Evolutionary conservation across 2,888 invertebrate species (phyloP), one percentile per base, ranked within the genome.

Genomic region (Pharmacophagus antenor): DNA sequence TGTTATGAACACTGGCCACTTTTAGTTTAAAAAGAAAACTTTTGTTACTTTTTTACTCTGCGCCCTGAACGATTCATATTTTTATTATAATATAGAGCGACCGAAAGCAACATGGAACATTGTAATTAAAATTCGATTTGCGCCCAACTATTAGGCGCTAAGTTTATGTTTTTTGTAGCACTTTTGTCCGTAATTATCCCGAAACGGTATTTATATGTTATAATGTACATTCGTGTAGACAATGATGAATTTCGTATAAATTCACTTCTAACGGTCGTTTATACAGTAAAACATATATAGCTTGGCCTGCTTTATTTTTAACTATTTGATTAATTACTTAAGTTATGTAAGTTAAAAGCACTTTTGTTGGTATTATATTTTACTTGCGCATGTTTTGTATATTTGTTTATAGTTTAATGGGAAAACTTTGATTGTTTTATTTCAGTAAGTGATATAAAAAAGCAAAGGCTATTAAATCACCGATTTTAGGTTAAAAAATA

Each of bases 101-200:
- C 37, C 15, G 2, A 15, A 44, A 44, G 42, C 42, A 44, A 42
- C 59, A 55, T 60, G 59, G 44, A 55, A 55, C 44, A 23, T 21
- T 8, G 68, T 65, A 70, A 77, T 77, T 76, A 77, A 74, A 79
- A 71, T 69, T 67, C 74, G 71, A 80, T 80, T 80, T 76, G 67
- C 67, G 57, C 63, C 53, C 49, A 66, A 62, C 58, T 64, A 49
- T 21, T 65, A 63, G 72, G 69, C 56, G 68, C 56, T 61, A 44
- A 59, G 55, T 59, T 60, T 48, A 58, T 50, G 59, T 59, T 58
- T 61, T 56, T 63, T 60, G 60, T 60, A 62, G 65, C 58, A 60
- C 48, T 66, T 65, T 56, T 58, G 42, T 55, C 49, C 47, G 47
- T 56, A 56, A 64, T 58, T 52, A 57, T 62, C 54, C 50, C 22